Base-by-base conservation (phyloP, 2,888 invertebrate species). In the Metopia argyrocephala region DNA sequence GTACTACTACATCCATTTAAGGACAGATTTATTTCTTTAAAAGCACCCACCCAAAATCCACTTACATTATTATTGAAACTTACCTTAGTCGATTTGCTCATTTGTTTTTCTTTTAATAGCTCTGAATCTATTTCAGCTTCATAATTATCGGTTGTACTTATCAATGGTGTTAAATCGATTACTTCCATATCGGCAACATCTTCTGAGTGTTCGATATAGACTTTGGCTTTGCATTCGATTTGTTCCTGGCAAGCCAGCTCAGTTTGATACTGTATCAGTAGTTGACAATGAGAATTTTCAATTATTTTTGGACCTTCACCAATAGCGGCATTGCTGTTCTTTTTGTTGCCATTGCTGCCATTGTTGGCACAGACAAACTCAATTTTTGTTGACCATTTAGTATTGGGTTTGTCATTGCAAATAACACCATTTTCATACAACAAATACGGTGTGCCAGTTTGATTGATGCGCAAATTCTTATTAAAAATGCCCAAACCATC, bases 221-320 rank as follows among this genome's bases (percentile, higher is more conserved):
- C 84, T 82, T 84, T 86, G 52, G 85, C 85, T 84, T 87, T 88
- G 85, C 90, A 90, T 78, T 84, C 85, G 84, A 90, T 90, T 87
- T 89, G 88, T 83, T 88, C 85, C 61, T 86, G 87, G 84, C 91
- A 91, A 80, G 89, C 91, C 79, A 89, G 85, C 76, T 87, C 85
- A 64, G 91, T 91, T 83, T 86, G 85, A 85, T 89, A 90, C 85
- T 90, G 89, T 86, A 91, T 90, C 85, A 90, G 85, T 82, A 91
- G 84, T 86, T 87, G 87, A 84, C 91, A 91, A 86, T 89, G 88
- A 78, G 89, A 87, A 85, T 91, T 90, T 87, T 91, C 91, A 86
- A 91, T 89, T 86, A 91, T 87, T 86, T 89, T 87, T 69, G 87
- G 85, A 59, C 68, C 78, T 28, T 75, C 28, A 9, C 38, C 38